Percentiles rank a stretch among this genome's conserved stretches.
Evolutionary conservation across 2,113 vertebrate genomes (phyloP).

Genomic region (Puntigrus tetrazona): DNA sequence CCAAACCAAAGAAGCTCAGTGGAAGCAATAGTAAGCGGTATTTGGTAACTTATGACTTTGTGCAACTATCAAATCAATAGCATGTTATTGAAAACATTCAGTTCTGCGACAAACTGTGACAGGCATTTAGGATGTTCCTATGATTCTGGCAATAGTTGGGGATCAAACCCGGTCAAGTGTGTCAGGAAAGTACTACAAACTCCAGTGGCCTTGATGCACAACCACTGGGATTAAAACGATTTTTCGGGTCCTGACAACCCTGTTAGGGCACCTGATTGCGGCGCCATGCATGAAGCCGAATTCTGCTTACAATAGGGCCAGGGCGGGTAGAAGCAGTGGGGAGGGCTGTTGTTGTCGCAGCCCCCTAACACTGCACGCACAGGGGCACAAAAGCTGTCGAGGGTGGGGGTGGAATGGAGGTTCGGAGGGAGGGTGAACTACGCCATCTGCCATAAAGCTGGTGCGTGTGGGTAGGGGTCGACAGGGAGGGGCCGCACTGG

Average conservation of each 20-base stretch:
- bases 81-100: neutral
- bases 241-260: slow-evolving; percentile 40
- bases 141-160: neutral
- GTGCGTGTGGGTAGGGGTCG: slow-evolving; percentile 11
- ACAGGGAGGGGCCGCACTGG: neutral
- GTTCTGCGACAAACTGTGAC: neutral
- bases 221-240: slow-evolving; percentile 12
- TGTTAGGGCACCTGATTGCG: slow-evolving; percentile 35
- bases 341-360: slow-evolving; percentile 41
- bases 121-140: neutral
- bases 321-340: slow-evolving; percentile 14
- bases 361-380: slow-evolving; percentile 48
- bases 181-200: neutral
- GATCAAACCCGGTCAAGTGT: slow-evolving; percentile 26
- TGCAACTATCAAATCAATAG: neutral
- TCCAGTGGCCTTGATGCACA: slow-evolving; percentile 15
- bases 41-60: neutral
- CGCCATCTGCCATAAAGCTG: slow-evolving; percentile 58
- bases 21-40: neutral
- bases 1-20: neutral
- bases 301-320: slow-evolving; percentile 20
- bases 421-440: slow-evolving; percentile 41
- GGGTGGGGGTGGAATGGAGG: slow-evolving; percentile 35
- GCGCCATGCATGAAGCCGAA: slow-evolving; percentile 19
- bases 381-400: slow-evolving; percentile 51